Conservation (phyloP, 2,888 invertebrate species). For the Horisme vitalbata region DNA sequence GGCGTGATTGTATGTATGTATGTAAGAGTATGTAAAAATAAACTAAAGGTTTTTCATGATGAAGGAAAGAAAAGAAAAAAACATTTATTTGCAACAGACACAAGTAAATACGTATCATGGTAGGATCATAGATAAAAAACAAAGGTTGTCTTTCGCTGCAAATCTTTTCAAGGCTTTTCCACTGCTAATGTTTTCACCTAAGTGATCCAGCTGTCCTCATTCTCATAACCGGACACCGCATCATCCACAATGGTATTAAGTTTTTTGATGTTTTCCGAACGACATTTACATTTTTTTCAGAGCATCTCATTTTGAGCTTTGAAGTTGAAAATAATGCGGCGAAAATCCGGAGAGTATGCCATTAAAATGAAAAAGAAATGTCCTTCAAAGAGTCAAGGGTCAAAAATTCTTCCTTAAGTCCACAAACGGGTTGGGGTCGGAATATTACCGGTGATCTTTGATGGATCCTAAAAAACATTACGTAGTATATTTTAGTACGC, state of each 20-base stretch:
- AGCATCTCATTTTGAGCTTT: slow-evolving; percentile 17
- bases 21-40: too few relatives aligned
- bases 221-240: slow-evolving; percentile 7
- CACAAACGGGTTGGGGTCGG: not conserved
- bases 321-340: slow-evolving; percentile 17
- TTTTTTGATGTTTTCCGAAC: slow-evolving; percentile 15
- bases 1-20: too few relatives aligned
- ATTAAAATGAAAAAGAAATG: not conserved
- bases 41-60: too few relatives aligned
- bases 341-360: not conserved
- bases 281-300: slow-evolving; percentile 18
- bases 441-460: not conserved
- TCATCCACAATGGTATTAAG: slow-evolving; percentile 22
- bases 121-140: too few relatives aligned
- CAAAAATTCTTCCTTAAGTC: not conserved
- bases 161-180: too few relatives aligned
- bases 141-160: too few relatives aligned
- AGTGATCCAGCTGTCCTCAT: slow-evolving; percentile 4
- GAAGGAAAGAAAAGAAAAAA: too few relatives aligned
- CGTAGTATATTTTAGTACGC: not conserved
- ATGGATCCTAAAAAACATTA: not conserved
- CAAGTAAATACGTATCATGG: too few relatives aligned
- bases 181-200: not conserved
- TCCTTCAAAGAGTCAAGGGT: too few relatives aligned
- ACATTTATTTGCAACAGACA: too few relatives aligned